Conservation (phyloP, 2,113 vertebrate species). For the Nettapus auritus region DNA sequence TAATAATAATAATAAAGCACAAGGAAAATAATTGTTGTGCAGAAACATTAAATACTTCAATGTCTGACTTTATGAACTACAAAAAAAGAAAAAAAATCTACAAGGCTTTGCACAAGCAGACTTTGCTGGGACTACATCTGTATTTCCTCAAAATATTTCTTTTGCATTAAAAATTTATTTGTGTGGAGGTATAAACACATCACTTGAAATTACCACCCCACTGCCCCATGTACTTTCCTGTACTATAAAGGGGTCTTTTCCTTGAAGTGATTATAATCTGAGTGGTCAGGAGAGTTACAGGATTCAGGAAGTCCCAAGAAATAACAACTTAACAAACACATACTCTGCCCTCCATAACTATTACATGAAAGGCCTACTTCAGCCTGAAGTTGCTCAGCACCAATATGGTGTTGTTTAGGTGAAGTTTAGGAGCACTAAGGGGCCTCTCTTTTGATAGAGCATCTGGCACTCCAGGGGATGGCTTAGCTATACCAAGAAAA, state of each 20-base stretch:
- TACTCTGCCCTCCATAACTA: background rate
- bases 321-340: background rate
- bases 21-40: background rate
- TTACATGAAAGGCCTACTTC: background rate
- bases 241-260: background rate
- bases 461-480: background rate
- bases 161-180: background rate
- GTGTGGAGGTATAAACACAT: background rate
- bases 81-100: background rate
- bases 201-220: background rate
- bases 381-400: background rate
- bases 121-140: background rate
- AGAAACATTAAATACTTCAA: background rate
- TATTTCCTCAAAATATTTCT: background rate
- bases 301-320: background rate
- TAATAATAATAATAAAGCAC: no score
- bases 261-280: background rate
- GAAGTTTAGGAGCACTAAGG: background rate
- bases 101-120: background rate
- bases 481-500: background rate
- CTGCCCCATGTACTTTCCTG: rapidly evolving
- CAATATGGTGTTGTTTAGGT: background rate
- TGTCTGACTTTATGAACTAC: background rate
- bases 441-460: background rate
- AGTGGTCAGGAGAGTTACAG: background rate